Evolutionary conservation across 2,113 vertebrate genomes (phyloP).

Genomic region (Microcebus tavaratra): DNA sequence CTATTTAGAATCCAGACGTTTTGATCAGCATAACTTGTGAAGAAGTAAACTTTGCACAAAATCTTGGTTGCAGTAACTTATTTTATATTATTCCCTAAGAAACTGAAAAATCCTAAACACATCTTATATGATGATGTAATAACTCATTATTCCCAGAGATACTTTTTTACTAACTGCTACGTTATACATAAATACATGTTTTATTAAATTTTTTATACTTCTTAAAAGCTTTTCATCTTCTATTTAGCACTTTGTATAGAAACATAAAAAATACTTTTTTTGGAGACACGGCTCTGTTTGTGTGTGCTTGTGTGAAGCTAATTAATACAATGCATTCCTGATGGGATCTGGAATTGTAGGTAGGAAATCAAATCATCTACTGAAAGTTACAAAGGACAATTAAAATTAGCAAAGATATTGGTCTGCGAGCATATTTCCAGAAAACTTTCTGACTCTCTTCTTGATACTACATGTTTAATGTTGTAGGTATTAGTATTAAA

Average conservation of each 20-base stretch:
- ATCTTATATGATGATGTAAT: background rate
- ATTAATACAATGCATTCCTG: background rate
- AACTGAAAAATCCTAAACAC: background rate
- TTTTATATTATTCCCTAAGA: background rate
- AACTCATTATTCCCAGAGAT: background rate
- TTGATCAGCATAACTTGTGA: background rate
- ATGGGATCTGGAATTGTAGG: slow-evolving; percentile 17
- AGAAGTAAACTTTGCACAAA: background rate
- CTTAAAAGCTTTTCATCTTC: slow-evolving; percentile 18
- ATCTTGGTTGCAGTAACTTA: background rate
- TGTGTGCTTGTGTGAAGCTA: background rate
- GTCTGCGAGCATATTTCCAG: background rate
- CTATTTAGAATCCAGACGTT: background rate
- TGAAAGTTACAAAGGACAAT: background rate
- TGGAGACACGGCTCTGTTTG: background rate
- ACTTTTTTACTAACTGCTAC: slow-evolving; percentile 22
- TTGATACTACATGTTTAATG: slow-evolving; percentile 1
- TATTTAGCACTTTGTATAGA: background rate
- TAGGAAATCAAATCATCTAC: background rate
- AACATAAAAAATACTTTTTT: background rate
- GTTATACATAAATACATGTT: background rate
- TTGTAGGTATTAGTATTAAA: slow-evolving; percentile 65
- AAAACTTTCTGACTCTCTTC: slow-evolving; percentile 1
- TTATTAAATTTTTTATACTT: slow-evolving; percentile 28
- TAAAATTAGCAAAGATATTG: background rate